A percentile compares a stretch with the other conserved stretches of the same genome.
Evolutionary conservation across 2,888 invertebrate genomes (phyloP).

Genomic region (Pseudanteris insignis): DNA sequence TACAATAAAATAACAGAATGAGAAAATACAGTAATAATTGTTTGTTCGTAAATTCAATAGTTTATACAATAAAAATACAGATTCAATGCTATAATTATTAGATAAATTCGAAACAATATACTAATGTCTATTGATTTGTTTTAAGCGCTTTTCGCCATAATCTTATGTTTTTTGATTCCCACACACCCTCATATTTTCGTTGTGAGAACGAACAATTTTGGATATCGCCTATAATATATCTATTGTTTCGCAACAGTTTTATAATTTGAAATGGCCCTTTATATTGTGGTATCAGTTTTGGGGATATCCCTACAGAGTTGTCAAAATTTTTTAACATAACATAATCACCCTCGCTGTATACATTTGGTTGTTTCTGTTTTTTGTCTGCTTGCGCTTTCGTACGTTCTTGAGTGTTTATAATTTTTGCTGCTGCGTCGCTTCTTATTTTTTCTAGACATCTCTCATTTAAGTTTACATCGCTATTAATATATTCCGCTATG

Average conservation of each 20-base stretch:
- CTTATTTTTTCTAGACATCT: not conserved
- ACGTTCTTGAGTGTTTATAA: not conserved
- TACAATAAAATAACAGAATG: too few relatives aligned
- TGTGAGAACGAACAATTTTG: slow-evolving; percentile 38
- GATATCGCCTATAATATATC: slow-evolving; percentile 44
- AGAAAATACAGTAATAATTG: too few relatives aligned
- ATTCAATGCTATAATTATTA: too few relatives aligned
- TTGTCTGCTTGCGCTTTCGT: slow-evolving; percentile 3
- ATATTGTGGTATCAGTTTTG: slow-evolving; percentile 44
- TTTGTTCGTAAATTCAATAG: too few relatives aligned
- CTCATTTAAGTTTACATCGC: not conserved
- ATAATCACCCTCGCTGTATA: slow-evolving; percentile 30
- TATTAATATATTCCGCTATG: not conserved
- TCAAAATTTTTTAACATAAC: slow-evolving; percentile 27
- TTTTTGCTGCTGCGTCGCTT: not conserved
- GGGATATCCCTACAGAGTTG: slow-evolving; percentile 28
- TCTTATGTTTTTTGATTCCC: slow-evolving; percentile 43
- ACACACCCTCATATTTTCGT: slow-evolving; percentile 35
- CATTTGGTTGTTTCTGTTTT: slow-evolving; percentile 11
- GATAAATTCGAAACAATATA: too few relatives aligned
- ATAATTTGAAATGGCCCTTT: slow-evolving; percentile 44
- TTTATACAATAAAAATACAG: too few relatives aligned
- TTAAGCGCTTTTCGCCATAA: not conserved
- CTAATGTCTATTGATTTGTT: not conserved
- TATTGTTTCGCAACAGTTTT: slow-evolving; percentile 42